phyloP scores from a whole-genome alignment of 2,888 invertebrate genomes.

The Andrena bicolor region DNA sequence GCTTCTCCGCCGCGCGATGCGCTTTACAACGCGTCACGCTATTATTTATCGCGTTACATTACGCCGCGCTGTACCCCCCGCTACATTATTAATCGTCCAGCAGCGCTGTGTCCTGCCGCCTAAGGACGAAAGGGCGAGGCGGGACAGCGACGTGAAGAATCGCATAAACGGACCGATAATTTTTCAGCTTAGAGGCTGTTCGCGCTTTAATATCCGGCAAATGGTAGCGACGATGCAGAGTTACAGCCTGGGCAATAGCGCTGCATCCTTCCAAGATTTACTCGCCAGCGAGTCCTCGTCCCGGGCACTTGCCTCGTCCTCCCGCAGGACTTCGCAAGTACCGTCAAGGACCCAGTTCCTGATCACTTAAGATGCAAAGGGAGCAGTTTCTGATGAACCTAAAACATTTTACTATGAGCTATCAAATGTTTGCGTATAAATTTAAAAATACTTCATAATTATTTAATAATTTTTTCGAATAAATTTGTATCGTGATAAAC shows the following conservation, averaged over 20 bases:
- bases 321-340: not conserved
- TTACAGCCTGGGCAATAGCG: not conserved
- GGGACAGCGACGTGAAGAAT: slow-evolving; percentile 27
- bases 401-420: too few species aligned
- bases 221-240: slow-evolving; percentile 8
- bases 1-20: slow-evolving; percentile 35
- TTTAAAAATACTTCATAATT: too few species aligned
- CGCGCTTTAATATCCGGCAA: slow-evolving; percentile 39
- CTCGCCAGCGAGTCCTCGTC: not conserved
- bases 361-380: too few species aligned
- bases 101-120: slow-evolving; percentile 12
- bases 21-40: slow-evolving; percentile 57
- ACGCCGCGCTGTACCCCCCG: slow-evolving; percentile 45
- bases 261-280: not conserved
- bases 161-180: slow-evolving; percentile 26
- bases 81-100: slow-evolving; percentile 59
- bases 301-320: not conserved
- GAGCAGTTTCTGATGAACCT: too few species aligned
- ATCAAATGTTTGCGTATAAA: too few species aligned
- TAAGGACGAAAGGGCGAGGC: not conserved
- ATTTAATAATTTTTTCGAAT: too few species aligned
- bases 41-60: slow-evolving; percentile 69
- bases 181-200: slow-evolving; percentile 35
- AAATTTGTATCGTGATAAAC: too few species aligned
- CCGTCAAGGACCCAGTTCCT: too few species aligned